These are phyloP conservation scores for Phocoena sinus DNA, from an alignment of 2,113 vertebrate species.

Conservation along the genomic window DNA sequence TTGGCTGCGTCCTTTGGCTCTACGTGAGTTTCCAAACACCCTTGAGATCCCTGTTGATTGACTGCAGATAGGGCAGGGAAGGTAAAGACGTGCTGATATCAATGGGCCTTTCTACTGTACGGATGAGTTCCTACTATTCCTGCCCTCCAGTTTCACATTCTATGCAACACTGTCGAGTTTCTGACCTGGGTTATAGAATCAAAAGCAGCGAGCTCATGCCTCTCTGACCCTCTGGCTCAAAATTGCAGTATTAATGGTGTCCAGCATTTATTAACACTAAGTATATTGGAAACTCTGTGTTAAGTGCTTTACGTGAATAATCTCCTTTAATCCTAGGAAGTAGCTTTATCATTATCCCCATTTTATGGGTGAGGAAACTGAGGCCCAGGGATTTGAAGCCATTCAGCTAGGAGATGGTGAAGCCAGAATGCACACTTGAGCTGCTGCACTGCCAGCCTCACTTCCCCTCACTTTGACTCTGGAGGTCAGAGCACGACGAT, in stretches of 20 bases:
- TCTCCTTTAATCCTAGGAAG: background rate
- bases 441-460: accelerated
- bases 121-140: background rate
- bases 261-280: background rate
- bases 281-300: background rate
- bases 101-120: background rate
- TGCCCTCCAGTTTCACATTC: background rate
- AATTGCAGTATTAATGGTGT: background rate
- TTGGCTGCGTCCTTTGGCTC: background rate
- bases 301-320: background rate
- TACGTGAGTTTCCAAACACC: background rate
- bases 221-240: background rate
- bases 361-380: background rate
- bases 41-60: background rate
- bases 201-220: background rate
- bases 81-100: background rate
- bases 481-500: background rate
- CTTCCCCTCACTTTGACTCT: accelerated
- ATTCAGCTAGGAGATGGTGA: background rate
- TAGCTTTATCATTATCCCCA: background rate
- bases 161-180: background rate
- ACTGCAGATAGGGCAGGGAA: background rate
- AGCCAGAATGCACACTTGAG: background rate
- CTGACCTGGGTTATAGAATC: background rate
- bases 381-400: background rate